Evolutionary conservation across 2,888 invertebrate genomes (phyloP).

Genomic region (Drosophila antonietae): DNA sequence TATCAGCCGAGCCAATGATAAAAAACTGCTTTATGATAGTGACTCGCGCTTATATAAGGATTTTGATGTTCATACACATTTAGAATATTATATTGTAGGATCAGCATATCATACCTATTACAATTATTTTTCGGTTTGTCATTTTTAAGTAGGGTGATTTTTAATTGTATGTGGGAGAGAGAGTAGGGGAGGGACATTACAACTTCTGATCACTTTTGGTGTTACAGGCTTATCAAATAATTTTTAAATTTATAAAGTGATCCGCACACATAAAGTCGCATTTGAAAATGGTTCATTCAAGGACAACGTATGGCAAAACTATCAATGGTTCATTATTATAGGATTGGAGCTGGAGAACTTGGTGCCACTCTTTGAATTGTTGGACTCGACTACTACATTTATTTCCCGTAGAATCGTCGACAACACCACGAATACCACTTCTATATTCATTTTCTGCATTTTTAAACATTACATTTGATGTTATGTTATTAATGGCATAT

Average conservation of each 20-base stretch:
- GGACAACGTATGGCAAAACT: conserved; percentile 98
- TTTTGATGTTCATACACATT: conserved; percentile 11
- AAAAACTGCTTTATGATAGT: conserved; percentile 11
- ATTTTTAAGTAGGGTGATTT: neutral
- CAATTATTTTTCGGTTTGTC: conserved; percentile 2
- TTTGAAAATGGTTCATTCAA: conserved; percentile 88
- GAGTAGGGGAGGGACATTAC: neutral
- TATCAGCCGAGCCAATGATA: conserved; percentile 14
- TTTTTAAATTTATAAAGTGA: neutral
- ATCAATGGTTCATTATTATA: conserved; percentile 92
- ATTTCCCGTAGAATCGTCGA: conserved; percentile 55
- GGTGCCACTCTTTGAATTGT: conserved; percentile 95
- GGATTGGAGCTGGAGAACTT: conserved; percentile 91
- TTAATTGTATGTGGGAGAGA: neutral
- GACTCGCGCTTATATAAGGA: conserved; percentile 10
- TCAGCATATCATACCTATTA: conserved; percentile 15
- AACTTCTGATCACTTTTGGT: conserved; percentile 14
- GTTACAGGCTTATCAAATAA: conserved; percentile 9
- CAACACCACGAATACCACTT: conserved; percentile 73
- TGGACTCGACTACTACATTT: conserved; percentile 64
- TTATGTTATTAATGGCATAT: conserved; percentile 17
- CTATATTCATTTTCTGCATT: conserved; percentile 53
- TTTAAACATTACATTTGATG: conserved; percentile 13
- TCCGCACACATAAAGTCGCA: conserved; percentile 4
- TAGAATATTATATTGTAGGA: conserved; percentile 14